These are phyloP conservation scores for Plectropomus leopardus DNA, from an alignment of 2,113 vertebrate genomes.

Conservation along the genomic window DNA sequence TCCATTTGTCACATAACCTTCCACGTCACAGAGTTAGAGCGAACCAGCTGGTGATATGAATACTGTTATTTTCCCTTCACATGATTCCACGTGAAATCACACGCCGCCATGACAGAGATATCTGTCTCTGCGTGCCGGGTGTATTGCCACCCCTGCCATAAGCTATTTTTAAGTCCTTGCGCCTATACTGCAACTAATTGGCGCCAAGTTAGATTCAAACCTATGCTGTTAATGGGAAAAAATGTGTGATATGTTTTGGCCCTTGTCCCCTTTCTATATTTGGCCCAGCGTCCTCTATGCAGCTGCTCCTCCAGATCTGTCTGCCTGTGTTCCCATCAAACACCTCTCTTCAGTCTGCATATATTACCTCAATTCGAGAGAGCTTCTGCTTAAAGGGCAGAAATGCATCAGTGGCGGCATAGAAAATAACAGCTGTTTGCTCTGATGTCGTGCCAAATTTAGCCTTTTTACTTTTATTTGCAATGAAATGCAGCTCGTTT, in stretches of 20 bases:
- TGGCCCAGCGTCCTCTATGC: slow-evolving; percentile 72
- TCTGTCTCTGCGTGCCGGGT: slow-evolving; percentile 70
- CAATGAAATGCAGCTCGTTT: slow-evolving; percentile 34
- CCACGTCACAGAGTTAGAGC: slow-evolving; percentile 52
- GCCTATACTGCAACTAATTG: slow-evolving; percentile 80
- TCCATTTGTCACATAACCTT: slow-evolving; percentile 67
- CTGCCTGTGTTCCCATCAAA: slow-evolving; percentile 71
- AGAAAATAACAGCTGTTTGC: slow-evolving; percentile 38
- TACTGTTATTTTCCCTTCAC: slow-evolving; percentile 71
- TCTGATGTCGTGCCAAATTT: slow-evolving; percentile 31
- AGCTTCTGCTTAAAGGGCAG: slow-evolving; percentile 27
- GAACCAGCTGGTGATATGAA: slow-evolving; percentile 75
- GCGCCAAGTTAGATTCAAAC: slow-evolving; percentile 84
- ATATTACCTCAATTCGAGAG: slow-evolving; percentile 55
- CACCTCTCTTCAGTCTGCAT: slow-evolving; percentile 63
- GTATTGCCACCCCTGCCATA: slow-evolving; percentile 61
- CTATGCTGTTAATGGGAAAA: slow-evolving; percentile 85
- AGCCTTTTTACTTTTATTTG: slow-evolving; percentile 9
- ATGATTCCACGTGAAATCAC: slow-evolving; percentile 75
- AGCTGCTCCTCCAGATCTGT: slow-evolving; percentile 81
- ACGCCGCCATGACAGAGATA: slow-evolving; percentile 66
- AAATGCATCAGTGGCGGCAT: slow-evolving; percentile 2
- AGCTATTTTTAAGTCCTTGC: slow-evolving; percentile 76
- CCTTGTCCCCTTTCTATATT: slow-evolving; percentile 82
- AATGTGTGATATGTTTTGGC: slow-evolving; percentile 85